phyloP scores from a whole-genome alignment of 2,888 invertebrate species.

The Galerucella nymphaeae region DNA sequence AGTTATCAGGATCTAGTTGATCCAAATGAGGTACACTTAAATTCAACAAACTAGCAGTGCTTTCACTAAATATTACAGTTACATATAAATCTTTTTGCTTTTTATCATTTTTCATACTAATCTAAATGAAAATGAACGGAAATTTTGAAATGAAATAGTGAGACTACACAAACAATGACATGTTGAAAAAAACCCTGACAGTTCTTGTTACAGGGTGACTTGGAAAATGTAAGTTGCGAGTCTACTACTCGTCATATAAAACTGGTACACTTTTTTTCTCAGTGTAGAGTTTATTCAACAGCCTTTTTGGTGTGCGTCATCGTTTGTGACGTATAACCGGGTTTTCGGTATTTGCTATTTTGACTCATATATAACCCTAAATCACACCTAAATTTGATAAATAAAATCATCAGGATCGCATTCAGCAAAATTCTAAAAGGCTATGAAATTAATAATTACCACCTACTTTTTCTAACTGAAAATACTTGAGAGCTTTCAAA shows the following conservation, averaged over 20 bases:
- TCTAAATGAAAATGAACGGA: not conserved
- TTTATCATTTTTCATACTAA: slow-evolving; percentile 15
- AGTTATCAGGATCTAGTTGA: slow-evolving; percentile 51
- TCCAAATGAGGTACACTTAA: slow-evolving; percentile 58
- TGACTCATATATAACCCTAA: too few relatives aligned
- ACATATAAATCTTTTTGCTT: slow-evolving; percentile 54
- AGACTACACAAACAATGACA: not conserved
- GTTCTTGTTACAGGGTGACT: not conserved
- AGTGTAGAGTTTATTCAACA: too few relatives aligned
- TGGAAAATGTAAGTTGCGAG: not conserved
- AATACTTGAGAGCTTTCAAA: too few relatives aligned
- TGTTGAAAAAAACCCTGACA: not conserved
- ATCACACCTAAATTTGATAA: too few relatives aligned
- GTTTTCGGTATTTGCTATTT: too few relatives aligned
- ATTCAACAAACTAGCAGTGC: slow-evolving; percentile 58
- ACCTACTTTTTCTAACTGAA: too few relatives aligned
- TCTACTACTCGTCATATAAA: not conserved
- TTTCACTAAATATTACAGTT: slow-evolving; percentile 60
- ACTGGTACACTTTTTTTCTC: too few relatives aligned
- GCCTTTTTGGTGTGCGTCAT: too few relatives aligned
- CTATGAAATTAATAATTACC: too few relatives aligned
- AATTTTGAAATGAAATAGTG: slow-evolving; percentile 1
- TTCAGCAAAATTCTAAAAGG: too few relatives aligned
- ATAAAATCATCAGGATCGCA: too few relatives aligned
- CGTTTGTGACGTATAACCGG: too few relatives aligned